Evolutionary conservation across 2,797 vertebrate genomes (phyloP).

Genomic region (Mormyrus proboscirostris): DNA sequence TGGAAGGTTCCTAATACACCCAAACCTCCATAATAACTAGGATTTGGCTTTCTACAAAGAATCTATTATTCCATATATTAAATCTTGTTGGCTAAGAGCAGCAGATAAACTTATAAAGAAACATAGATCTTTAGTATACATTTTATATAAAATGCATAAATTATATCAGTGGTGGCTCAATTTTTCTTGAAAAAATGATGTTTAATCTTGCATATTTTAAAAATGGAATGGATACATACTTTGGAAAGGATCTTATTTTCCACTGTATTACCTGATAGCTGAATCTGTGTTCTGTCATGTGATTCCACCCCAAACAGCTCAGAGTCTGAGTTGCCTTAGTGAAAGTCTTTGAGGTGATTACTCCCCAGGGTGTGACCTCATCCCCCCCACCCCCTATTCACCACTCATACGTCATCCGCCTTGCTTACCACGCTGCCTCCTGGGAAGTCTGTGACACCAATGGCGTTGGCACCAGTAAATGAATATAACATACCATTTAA

Average conservation of each 20-base stretch:
- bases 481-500: not conserved
- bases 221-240: not conserved
- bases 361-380: not conserved
- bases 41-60: not conserved
- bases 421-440: not conserved
- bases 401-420: not conserved
- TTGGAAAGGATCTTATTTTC: not conserved
- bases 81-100: not conserved
- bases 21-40: not conserved
- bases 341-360: not conserved
- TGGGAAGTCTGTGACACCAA: not conserved
- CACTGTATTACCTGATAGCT: not conserved
- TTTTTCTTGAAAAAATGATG: not conserved
- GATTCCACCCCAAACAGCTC: not conserved
- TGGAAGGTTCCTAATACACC: constrained; percentile 30
- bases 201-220: not conserved
- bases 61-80: constrained; percentile 17
- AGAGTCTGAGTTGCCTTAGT: not conserved
- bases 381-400: not conserved
- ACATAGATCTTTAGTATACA: not conserved
- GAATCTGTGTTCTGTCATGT: not conserved
- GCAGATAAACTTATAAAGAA: not conserved
- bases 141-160: not conserved
- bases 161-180: not conserved
- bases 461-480: not conserved